Evolutionary conservation across 2,797 vertebrate genomes (phyloP).

Genomic region (Pipistrellus kuhlii): DNA sequence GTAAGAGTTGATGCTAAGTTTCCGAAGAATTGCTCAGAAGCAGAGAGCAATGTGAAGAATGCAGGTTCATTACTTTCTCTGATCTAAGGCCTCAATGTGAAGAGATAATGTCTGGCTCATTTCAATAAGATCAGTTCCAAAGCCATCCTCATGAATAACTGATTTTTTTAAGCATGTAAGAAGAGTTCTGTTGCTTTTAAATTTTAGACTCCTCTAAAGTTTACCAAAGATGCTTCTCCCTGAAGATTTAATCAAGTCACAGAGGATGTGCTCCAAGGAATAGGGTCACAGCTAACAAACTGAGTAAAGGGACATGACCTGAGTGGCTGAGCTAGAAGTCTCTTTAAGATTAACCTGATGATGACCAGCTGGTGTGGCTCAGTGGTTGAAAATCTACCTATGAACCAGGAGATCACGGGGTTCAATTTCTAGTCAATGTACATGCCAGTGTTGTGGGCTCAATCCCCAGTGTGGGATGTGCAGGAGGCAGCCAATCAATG

Average conservation of each 20-base stretch:
- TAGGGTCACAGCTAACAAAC: background rate
- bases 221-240: background rate
- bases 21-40: background rate
- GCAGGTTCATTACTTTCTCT: too few species aligned
- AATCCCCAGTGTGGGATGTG: too few species aligned
- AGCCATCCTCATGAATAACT: too few species aligned
- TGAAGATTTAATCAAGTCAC: background rate
- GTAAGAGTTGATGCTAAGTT: background rate
- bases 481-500: too few species aligned
- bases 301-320: background rate
- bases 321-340: background rate
- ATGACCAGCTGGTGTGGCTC: too few species aligned
- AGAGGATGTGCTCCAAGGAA: background rate
- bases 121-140: too few species aligned
- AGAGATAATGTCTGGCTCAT: too few species aligned
- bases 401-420: too few species aligned
- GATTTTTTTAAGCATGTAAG: background rate
- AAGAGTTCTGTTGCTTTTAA: background rate
- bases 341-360: background rate
- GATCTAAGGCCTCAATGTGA: too few species aligned
- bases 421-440: too few species aligned
- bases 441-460: too few species aligned
- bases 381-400: too few species aligned
- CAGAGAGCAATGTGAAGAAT: slow-evolving; percentile 21
- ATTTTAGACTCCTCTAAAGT: background rate